Evolutionary conservation across 2,797 vertebrate species (phyloP).

Genomic region (Austrolebias charrua): DNA sequence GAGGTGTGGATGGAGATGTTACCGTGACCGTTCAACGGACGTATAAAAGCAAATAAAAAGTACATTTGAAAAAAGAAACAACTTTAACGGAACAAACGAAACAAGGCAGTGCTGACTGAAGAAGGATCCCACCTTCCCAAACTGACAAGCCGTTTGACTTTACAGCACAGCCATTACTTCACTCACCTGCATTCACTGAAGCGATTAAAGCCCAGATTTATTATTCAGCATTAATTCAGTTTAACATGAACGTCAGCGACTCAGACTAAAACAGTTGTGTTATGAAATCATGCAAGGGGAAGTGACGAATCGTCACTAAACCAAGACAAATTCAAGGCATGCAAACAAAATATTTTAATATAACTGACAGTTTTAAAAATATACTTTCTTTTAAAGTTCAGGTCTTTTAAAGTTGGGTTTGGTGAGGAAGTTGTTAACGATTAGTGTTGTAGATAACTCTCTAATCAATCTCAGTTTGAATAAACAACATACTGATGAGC

Average conservation of each 20-base stretch:
- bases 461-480: not conserved
- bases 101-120: not conserved
- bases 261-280: conserved; percentile 5
- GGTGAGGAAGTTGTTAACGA: not conserved
- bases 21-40: not conserved
- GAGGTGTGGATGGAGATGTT: too few species aligned
- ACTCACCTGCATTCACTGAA: conserved; percentile 34
- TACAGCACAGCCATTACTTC: conserved; percentile 6
- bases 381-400: too few species aligned
- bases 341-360: not conserved
- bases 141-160: not conserved
- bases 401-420: not conserved
- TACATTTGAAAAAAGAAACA: not conserved
- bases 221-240: conserved; percentile 11
- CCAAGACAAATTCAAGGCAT: conserved; percentile 18
- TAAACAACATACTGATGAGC: not conserved
- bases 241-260: not conserved
- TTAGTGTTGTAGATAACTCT: not conserved
- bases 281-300: conserved; percentile 1
- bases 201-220: conserved; percentile 1
- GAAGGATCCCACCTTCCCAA: not conserved
- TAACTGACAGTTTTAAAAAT: too few species aligned
- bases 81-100: not conserved
- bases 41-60: not conserved
- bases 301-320: not conserved